Evolutionary conservation across 2,797 vertebrate species (phyloP).

Genomic region (Anisognathus igniventris): DNA sequence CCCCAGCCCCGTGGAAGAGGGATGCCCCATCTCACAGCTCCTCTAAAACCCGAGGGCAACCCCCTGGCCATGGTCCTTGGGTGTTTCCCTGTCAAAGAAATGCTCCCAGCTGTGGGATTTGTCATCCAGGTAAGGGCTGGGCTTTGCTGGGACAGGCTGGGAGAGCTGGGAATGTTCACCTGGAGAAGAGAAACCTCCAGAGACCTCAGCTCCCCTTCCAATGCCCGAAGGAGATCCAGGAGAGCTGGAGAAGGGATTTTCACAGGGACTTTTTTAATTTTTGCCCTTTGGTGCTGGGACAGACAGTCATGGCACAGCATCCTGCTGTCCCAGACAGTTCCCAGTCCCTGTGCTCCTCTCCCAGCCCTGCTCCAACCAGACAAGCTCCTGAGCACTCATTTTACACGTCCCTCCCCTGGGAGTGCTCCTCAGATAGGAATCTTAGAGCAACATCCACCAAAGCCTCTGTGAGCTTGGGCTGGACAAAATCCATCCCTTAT

Average conservation of each 20-base stretch:
- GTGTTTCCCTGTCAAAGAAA: background rate
- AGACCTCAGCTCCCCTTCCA: background rate
- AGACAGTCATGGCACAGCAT: rapidly evolving
- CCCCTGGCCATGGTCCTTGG: no score
- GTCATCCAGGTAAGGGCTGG: rapidly evolving
- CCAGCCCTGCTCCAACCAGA: background rate
- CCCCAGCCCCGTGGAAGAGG: background rate
- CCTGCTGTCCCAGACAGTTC: background rate
- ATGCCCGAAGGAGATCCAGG: background rate
- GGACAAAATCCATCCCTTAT: background rate
- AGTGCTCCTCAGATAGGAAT: background rate
- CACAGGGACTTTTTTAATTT: background rate
- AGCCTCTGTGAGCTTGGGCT: background rate
- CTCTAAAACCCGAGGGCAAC: background rate
- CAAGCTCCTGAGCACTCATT: background rate
- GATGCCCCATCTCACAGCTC: background rate
- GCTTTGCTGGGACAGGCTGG: background rate
- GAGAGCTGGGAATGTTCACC: background rate
- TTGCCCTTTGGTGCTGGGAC: background rate
- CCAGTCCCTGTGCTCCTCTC: background rate
- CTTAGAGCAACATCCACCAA: background rate
- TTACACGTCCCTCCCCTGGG: background rate
- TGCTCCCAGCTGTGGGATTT: background rate
- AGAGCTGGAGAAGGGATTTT: background rate
- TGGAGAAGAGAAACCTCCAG: background rate